Conservation (phyloP, 1,140 invertebrate species). For the Drosophila chauvacae region DNA sequence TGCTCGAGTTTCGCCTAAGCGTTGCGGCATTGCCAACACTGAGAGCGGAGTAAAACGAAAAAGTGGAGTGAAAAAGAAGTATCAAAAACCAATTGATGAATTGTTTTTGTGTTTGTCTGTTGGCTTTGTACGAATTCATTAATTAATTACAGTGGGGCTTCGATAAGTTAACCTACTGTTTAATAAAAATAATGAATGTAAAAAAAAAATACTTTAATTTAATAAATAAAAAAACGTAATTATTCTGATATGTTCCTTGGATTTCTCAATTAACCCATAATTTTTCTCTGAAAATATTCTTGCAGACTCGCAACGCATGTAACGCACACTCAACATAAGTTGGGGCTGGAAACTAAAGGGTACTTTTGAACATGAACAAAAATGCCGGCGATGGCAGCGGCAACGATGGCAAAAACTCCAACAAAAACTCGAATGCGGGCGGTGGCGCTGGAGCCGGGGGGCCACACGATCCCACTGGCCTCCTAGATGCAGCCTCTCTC, state of each 20-base stretch:
- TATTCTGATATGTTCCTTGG: too few relatives aligned
- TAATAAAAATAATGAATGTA: too few relatives aligned
- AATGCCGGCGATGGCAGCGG: conserved; percentile 82
- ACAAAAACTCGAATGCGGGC: conserved; percentile 64
- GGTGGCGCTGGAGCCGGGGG: conserved; percentile 65
- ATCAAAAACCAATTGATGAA: conserved; percentile 22
- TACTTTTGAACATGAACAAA: conserved; percentile 82
- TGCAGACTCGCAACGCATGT: conserved; percentile 54
- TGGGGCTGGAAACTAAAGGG: conserved; percentile 17
- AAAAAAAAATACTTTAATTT: neutral
- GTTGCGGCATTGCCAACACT: conserved; percentile 58
- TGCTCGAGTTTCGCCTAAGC: conserved; percentile 50
- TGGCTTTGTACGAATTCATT: neutral
- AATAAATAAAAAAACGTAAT: too few relatives aligned
- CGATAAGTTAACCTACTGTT: neutral
- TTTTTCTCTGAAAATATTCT: conserved; percentile 3
- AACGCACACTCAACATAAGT: conserved; percentile 41
- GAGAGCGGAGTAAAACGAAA: conserved; percentile 32
- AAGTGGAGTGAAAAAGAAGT: conserved; percentile 9
- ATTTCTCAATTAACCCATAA: neutral
- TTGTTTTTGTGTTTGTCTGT: neutral
- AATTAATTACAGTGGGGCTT: conserved; percentile 2
- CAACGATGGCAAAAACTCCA: conserved; percentile 78
- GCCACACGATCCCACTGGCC: conserved; percentile 85
- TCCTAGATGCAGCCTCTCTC: conserved; percentile 88